phyloP scores from a whole-genome alignment of 2,888 invertebrate genomes.

The Diadromus collaris region DNA sequence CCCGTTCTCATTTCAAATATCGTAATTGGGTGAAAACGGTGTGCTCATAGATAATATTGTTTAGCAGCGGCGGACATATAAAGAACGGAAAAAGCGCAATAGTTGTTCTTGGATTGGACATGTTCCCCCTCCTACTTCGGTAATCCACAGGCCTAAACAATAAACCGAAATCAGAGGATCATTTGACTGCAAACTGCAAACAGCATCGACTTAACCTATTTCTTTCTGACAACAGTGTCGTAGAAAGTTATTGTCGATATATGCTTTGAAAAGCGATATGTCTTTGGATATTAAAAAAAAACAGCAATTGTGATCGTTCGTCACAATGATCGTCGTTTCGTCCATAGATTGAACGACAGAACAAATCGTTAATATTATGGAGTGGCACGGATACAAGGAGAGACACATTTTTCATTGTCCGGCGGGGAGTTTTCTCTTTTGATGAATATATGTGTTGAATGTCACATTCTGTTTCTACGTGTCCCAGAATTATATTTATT shows the following conservation, averaged over 20 bases:
- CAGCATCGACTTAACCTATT: slow-evolving; percentile 15
- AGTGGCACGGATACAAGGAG: slow-evolving; percentile 1
- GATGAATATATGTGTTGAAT: slow-evolving; percentile 11
- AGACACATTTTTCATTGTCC: slow-evolving; percentile 1
- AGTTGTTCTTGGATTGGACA: too few species aligned
- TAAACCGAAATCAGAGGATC: slow-evolving; percentile 10
- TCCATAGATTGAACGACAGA: background rate
- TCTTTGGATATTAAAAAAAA: background rate
- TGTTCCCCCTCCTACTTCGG: slow-evolving; percentile 4
- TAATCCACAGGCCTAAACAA: slow-evolving; percentile 13
- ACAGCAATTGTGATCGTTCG: background rate
- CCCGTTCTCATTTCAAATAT: too few species aligned
- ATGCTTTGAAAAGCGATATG: slow-evolving; percentile 10
- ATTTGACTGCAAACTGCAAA: slow-evolving; percentile 28
- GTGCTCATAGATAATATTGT: too few species aligned
- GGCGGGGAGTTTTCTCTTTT: background rate
- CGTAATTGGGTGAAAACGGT: too few species aligned
- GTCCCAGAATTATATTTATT: slow-evolving; percentile 10
- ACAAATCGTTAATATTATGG: slow-evolving; percentile 12
- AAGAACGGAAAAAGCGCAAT: too few species aligned
- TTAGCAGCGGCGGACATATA: too few species aligned
- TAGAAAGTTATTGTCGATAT: slow-evolving; percentile 5
- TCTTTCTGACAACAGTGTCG: slow-evolving; percentile 14
- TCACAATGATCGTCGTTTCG: background rate
- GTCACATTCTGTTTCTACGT: slow-evolving; percentile 4